A percentile compares a stretch with the other conserved stretches of the same genome.
Conservation (phyloP, 1,140 invertebrate species). For the Manduca sexta region DNA sequence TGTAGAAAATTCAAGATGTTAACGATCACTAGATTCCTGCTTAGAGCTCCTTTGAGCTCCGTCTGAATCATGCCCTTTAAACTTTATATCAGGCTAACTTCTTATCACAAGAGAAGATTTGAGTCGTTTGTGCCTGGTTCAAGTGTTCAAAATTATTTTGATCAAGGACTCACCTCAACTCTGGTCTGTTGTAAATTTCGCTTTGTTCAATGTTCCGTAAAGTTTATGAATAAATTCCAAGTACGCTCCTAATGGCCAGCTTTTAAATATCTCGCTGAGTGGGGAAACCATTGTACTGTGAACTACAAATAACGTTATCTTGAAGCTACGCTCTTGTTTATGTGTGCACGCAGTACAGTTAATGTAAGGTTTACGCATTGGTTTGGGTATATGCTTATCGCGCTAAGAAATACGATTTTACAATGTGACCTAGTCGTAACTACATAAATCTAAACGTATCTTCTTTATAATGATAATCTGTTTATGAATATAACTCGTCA, state of each 20-base stretch:
- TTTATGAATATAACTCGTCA: too few relatives aligned
- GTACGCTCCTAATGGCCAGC: background rate
- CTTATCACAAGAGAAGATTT: constrained; percentile 12
- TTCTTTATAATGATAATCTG: too few relatives aligned
- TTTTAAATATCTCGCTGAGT: too few relatives aligned
- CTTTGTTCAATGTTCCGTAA: constrained; percentile 10
- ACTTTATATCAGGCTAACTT: constrained; percentile 12
- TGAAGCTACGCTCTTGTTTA: too few relatives aligned
- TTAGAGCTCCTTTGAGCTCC: constrained; percentile 8
- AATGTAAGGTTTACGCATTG: too few relatives aligned
- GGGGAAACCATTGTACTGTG: too few relatives aligned
- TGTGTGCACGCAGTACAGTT: too few relatives aligned
- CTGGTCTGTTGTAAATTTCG: constrained; percentile 5
- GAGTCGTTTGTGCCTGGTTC: constrained; percentile 13
- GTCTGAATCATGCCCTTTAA: constrained; percentile 10
- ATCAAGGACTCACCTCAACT: constrained; percentile 12
- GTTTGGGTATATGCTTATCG: too few relatives aligned
- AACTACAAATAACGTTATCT: too few relatives aligned
- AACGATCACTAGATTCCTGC: constrained; percentile 9
- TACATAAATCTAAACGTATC: too few relatives aligned
- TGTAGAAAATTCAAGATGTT: background rate
- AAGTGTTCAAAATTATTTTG: constrained; percentile 11
- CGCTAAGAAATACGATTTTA: too few relatives aligned
- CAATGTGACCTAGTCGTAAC: too few relatives aligned
- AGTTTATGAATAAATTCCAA: constrained; percentile 6